Conservation (phyloP, 2,797 vertebrate species). For the Sebastolobus alascanus region DNA sequence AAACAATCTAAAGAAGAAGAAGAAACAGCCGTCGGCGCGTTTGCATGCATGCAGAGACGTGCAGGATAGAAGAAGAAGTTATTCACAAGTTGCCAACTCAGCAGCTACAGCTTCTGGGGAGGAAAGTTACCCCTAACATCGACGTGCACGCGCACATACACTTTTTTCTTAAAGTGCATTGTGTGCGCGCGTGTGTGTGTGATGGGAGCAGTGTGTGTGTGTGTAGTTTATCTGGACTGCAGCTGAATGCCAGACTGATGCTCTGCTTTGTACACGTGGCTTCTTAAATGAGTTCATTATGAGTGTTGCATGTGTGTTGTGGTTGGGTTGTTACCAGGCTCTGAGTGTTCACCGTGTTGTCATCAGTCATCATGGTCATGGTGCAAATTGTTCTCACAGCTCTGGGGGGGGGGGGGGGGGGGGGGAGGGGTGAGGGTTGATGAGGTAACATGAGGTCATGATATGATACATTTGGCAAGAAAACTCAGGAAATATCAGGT, state of each 20-base stretch:
- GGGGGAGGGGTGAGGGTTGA: too few species aligned
- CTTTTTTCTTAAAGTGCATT: not conserved
- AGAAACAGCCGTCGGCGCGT: conserved; percentile 41
- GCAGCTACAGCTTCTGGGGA: conserved; percentile 25
- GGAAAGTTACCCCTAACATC: conserved; percentile 1
- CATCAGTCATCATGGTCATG: not conserved
- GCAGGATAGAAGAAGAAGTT: conserved; percentile 43
- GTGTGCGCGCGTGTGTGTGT: not conserved
- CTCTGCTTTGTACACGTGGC: conserved; percentile 78
- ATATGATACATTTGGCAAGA: not conserved
- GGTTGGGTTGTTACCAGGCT: not conserved
- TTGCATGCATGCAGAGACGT: conserved; percentile 50
- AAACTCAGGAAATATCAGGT: too few species aligned
- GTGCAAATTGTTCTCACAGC: not conserved
- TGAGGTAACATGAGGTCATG: not conserved
- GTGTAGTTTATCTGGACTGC: conserved; percentile 37
- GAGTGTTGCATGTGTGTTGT: conserved; percentile 21
- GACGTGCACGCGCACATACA: conserved; percentile 22
- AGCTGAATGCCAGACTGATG: conserved; percentile 64
- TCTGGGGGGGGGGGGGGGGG: not conserved
- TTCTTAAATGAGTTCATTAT: conserved; percentile 46
- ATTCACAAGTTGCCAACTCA: conserved; percentile 66
- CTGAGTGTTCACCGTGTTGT: not conserved
- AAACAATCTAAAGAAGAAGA: not conserved
- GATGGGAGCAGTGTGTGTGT: not conserved